These are phyloP conservation scores for Tenebrosternarchus preto DNA, from an alignment of 2,113 vertebrate genomes.

Conservation along the genomic window DNA sequence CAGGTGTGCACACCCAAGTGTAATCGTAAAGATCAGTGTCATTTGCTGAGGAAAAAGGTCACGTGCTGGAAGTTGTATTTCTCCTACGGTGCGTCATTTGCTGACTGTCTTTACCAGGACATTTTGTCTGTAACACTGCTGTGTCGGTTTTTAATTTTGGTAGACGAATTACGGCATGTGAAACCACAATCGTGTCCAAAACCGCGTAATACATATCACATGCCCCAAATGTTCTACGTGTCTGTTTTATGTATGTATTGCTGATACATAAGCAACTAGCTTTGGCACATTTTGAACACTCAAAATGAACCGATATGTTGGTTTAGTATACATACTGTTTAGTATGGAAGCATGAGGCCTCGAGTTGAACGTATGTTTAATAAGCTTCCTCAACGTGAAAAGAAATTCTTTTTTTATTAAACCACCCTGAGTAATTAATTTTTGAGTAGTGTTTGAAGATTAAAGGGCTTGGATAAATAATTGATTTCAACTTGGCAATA, in stretches of 20 bases:
- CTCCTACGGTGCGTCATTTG: background rate
- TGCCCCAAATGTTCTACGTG: no score
- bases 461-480: slow-evolving; percentile 27
- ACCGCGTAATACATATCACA: no score
- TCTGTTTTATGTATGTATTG: no score
- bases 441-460: slow-evolving; percentile 15
- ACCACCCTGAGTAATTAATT: slow-evolving; percentile 4
- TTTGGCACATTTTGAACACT: no score
- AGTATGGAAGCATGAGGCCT: no score
- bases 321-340: no score
- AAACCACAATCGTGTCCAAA: background rate
- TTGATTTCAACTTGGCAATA: slow-evolving; percentile 27
- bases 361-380: no score
- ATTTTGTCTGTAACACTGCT: no score
- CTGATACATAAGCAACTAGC: no score
- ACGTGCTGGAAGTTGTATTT: background rate
- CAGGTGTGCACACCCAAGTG: background rate
- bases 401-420: background rate
- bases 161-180: background rate
- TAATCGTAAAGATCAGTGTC: background rate
- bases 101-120: background rate
- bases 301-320: no score
- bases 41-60: background rate
- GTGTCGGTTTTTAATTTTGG: background rate
- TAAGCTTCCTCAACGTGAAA: background rate